Conservation (phyloP, 2,888 invertebrate species). For the Melanostoma mellinum region DNA sequence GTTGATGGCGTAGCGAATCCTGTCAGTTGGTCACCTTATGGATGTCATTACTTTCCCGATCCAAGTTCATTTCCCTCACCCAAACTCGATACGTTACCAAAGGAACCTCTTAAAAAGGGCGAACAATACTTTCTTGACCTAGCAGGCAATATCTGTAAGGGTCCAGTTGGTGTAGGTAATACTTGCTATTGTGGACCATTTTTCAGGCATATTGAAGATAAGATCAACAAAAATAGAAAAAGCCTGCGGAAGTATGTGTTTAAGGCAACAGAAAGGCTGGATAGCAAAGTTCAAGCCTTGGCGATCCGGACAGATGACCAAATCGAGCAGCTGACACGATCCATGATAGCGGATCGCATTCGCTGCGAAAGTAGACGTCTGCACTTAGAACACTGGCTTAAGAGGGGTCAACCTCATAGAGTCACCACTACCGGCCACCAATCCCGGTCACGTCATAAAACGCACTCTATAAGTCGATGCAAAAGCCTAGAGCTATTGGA, state of each 20-base stretch:
- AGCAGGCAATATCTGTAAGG: slow-evolving; percentile 96
- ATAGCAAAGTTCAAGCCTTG: slow-evolving; percentile 90
- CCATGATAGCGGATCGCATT: slow-evolving; percentile 79
- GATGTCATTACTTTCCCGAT: slow-evolving; percentile 95
- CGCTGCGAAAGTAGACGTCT: slow-evolving; percentile 84
- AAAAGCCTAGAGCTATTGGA: slow-evolving; percentile 87
- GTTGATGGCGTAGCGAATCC: slow-evolving; percentile 79
- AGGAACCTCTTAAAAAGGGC: slow-evolving; percentile 92
- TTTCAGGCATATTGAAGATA: slow-evolving; percentile 93
- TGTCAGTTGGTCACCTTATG: slow-evolving; percentile 92
- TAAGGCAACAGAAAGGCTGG: slow-evolving; percentile 90
- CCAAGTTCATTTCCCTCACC: slow-evolving; percentile 93
- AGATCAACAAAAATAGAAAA: slow-evolving; percentile 88
- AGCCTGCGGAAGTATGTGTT: slow-evolving; percentile 85
- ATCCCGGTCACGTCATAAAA: slow-evolving; percentile 84
- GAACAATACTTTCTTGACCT: slow-evolving; percentile 97
- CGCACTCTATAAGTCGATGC: slow-evolving; percentile 85
- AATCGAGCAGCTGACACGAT: slow-evolving; percentile 86
- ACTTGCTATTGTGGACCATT: slow-evolving; percentile 96
- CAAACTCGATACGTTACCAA: slow-evolving; percentile 91
- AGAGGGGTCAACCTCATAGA: slow-evolving; percentile 85
- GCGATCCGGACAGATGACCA: slow-evolving; percentile 89
- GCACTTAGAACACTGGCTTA: slow-evolving; percentile 88
- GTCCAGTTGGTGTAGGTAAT: slow-evolving; percentile 96
- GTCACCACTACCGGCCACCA: slow-evolving; percentile 83